phyloP scores from a whole-genome alignment of 1,140 invertebrate species.

The Mya arenaria region DNA sequence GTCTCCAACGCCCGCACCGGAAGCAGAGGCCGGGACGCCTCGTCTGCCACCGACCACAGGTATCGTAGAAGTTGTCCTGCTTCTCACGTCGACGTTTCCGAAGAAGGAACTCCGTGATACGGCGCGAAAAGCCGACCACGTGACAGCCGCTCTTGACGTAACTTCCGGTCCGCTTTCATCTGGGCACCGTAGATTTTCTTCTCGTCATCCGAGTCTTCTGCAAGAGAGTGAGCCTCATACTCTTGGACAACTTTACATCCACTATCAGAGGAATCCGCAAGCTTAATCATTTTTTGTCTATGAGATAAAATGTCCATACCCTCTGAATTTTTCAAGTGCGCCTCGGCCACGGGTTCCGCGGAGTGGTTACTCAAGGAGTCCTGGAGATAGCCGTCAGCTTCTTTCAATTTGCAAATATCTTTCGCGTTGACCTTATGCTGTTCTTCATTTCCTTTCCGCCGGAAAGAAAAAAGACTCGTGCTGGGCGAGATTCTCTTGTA shows the following conservation, averaged over 20 bases:
- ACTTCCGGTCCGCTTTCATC: neutral
- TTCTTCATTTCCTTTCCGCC: constrained; percentile 4
- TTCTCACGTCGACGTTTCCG: too few relatives aligned
- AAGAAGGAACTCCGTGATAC: neutral
- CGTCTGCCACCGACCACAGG: too few relatives aligned
- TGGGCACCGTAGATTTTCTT: constrained; percentile 23
- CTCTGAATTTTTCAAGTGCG: neutral
- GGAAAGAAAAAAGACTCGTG: too few relatives aligned
- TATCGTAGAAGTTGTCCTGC: too few relatives aligned
- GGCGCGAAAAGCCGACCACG: neutral
- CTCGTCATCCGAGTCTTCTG: constrained; percentile 5
- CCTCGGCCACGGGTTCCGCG: neutral
- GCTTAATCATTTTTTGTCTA: constrained; percentile 19
- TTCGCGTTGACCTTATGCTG: constrained; percentile 3
- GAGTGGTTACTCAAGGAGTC: neutral
- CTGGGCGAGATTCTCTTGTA: neutral
- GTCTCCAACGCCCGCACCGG: constrained; percentile 19
- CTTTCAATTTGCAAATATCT: neutral
- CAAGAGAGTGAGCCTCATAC: constrained; percentile 16
- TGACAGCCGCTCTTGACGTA: neutral
- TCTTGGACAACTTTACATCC: constrained; percentile 19
- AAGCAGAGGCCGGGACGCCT: constrained; percentile 23
- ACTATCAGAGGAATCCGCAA: constrained; percentile 4
- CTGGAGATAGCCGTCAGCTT: neutral
- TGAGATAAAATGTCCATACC: constrained; percentile 14